Conservation (phyloP, 2,888 invertebrate species). For the Agrotis exclamationis region DNA sequence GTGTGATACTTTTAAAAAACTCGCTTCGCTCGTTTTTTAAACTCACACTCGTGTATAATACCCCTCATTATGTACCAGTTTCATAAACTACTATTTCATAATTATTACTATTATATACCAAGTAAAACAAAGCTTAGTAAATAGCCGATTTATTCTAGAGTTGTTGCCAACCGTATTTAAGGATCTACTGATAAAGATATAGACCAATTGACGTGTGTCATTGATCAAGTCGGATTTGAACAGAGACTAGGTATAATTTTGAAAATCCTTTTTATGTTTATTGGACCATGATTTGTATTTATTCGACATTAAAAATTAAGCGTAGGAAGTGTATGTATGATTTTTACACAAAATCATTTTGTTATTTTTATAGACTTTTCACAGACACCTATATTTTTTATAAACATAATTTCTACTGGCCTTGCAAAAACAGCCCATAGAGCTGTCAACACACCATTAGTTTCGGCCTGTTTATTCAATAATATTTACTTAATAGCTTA, state of each 20-base stretch:
- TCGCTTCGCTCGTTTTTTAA: no score
- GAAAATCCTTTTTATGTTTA: slow-evolving; percentile 17
- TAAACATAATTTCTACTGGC: slow-evolving; percentile 6
- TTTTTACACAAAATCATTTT: slow-evolving; percentile 22
- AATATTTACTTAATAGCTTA: neutral
- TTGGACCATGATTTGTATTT: slow-evolving; percentile 10
- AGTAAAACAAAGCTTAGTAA: slow-evolving; percentile 46
- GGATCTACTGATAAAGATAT: slow-evolving; percentile 5
- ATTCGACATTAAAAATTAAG: slow-evolving; percentile 4
- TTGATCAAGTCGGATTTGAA: slow-evolving; percentile 14
- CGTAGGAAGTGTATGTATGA: neutral
- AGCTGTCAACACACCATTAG: slow-evolving; percentile 30
- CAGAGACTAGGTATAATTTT: neutral
- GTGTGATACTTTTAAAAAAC: no score
- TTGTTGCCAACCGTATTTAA: slow-evolving; percentile 47
- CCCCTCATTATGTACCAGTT: no score
- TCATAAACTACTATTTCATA: no score
- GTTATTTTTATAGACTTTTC: slow-evolving; percentile 24
- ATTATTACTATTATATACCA: slow-evolving; percentile 34
- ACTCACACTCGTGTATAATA: no score
- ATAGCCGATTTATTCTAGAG: slow-evolving; percentile 44
- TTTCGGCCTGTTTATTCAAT: slow-evolving; percentile 32
- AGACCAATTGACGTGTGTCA: slow-evolving; percentile 10
- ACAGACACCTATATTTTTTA: slow-evolving; percentile 4
- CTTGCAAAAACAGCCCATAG: slow-evolving; percentile 6